phyloP scores from a whole-genome alignment of 2,888 invertebrate genomes.

The Geophilus truncorum region DNA sequence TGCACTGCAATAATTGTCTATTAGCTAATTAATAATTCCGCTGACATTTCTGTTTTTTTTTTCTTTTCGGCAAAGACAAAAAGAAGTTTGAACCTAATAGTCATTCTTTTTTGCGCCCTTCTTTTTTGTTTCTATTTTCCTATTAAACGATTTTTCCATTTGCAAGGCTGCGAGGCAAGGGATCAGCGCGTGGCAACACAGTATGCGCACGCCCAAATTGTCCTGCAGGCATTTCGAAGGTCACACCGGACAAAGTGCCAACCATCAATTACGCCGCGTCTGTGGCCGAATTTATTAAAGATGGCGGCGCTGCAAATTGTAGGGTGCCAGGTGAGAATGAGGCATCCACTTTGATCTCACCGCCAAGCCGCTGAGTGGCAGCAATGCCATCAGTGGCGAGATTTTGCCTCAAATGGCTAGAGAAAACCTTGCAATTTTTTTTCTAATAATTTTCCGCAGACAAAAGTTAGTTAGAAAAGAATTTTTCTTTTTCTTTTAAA shows the following conservation, averaged over 20 bases:
- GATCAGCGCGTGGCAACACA: constrained; percentile 8
- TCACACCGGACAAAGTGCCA: constrained; percentile 30
- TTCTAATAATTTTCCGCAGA: not conserved
- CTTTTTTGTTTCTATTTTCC: not conserved
- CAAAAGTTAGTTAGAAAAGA: not conserved
- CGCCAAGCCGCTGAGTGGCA: constrained; percentile 30
- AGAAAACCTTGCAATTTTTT: not conserved
- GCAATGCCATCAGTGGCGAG: constrained; percentile 30
- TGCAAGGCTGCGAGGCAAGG: not conserved
- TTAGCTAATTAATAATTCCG: constrained; percentile 9
- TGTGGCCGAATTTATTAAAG: constrained; percentile 33
- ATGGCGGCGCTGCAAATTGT: constrained; percentile 31
- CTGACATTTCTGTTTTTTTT: not conserved
- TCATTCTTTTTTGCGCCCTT: not conserved
- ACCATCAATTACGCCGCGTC: constrained; percentile 31
- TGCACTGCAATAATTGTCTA: not conserved
- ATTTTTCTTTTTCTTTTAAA: not conserved
- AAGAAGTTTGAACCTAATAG: not conserved
- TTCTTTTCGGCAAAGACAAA: not conserved
- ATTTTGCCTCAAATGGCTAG: not conserved
- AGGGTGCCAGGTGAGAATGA: constrained; percentile 33
- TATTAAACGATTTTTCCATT: not conserved
- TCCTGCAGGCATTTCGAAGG: constrained; percentile 28
- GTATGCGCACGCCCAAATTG: not conserved
- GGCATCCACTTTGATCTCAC: constrained; percentile 30